These are phyloP conservation scores for Apotomis capreana DNA, from an alignment of 2,888 invertebrate genomes.

Conservation along the genomic window DNA sequence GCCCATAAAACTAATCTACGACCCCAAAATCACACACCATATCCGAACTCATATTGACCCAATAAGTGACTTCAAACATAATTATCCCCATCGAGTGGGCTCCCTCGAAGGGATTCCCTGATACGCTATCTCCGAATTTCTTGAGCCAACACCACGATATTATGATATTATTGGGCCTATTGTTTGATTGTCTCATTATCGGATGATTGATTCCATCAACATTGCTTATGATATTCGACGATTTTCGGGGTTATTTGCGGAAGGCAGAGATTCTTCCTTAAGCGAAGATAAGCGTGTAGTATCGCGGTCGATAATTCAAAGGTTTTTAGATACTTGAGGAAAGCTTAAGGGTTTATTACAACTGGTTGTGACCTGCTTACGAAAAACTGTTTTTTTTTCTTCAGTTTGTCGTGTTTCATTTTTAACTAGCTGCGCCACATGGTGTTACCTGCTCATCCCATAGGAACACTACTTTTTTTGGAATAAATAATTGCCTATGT, in stretches of 20 bases:
- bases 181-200: constrained; percentile 81
- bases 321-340: background rate
- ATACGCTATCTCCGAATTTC: constrained; percentile 75
- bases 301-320: background rate
- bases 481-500: too few relatives aligned
- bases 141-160: constrained; percentile 77
- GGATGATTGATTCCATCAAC: constrained; percentile 77
- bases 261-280: constrained; percentile 22
- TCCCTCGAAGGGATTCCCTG: constrained; percentile 70
- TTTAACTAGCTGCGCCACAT: too few relatives aligned
- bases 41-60: constrained; percentile 74
- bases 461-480: too few relatives aligned
- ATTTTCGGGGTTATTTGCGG: constrained; percentile 30
- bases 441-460: too few relatives aligned
- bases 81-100: constrained; percentile 81
- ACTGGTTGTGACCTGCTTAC: too few relatives aligned
- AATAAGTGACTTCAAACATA: constrained; percentile 83
- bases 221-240: constrained; percentile 38
- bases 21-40: constrained; percentile 26
- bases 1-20: too few relatives aligned
- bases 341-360: background rate
- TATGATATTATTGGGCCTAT: constrained; percentile 75
- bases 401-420: too few relatives aligned
- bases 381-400: too few relatives aligned
- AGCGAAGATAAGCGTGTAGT: background rate